Conservation (phyloP, 2,888 invertebrate genomes). For the Phengaris alcon region DNA sequence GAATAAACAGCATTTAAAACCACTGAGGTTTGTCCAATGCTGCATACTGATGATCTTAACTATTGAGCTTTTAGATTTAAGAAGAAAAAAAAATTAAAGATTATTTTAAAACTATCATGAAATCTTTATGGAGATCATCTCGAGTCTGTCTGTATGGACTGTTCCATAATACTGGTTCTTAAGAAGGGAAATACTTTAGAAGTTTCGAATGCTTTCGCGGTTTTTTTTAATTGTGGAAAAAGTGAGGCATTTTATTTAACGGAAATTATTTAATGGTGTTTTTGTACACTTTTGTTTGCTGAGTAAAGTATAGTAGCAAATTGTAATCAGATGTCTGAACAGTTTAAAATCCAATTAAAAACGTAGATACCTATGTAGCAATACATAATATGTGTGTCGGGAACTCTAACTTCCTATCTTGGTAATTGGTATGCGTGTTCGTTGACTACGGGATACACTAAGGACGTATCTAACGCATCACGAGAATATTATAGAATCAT, state of each 20-base stretch:
- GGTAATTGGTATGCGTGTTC: too few species aligned
- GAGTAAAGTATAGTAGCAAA: not conserved
- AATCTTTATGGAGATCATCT: not conserved
- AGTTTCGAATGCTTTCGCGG: conserved; percentile 1
- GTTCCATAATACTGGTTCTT: not conserved
- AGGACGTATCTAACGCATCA: too few species aligned
- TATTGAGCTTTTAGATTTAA: not conserved
- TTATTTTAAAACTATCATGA: not conserved
- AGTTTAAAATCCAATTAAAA: too few species aligned
- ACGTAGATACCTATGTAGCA: too few species aligned
- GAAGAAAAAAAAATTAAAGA: not conserved
- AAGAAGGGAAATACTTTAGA: not conserved
- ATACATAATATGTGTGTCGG: too few species aligned
- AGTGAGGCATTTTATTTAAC: not conserved
- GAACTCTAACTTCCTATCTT: too few species aligned
- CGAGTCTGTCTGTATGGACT: not conserved
- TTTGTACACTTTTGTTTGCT: not conserved
- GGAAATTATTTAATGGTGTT: not conserved
- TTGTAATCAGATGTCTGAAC: too few species aligned
- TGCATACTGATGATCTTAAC: not conserved
- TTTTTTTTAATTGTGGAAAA: not conserved
- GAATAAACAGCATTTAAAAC: too few species aligned
- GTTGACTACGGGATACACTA: too few species aligned
- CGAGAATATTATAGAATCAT: too few species aligned
- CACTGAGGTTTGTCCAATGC: not conserved